Percentiles rank a stretch among this genome's conserved stretches.
These are phyloP conservation scores for Latrodectus hesperus DNA, from an alignment of 2,888 invertebrate species.

Conservation along the genomic window DNA sequence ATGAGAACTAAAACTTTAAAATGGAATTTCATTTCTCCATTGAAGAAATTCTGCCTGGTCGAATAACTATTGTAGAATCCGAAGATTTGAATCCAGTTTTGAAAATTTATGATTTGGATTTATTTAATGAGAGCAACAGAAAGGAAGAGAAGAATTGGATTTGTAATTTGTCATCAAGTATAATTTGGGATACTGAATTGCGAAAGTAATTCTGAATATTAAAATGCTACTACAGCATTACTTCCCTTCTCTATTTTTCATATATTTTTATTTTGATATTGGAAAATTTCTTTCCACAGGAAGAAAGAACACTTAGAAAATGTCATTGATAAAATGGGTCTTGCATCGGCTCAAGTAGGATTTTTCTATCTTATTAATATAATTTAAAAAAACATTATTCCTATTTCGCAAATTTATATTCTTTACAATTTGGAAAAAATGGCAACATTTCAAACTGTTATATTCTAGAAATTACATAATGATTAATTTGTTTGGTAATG, in stretches of 20 bases:
- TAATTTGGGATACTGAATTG: conserved; percentile 37
- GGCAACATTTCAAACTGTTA: too few species aligned
- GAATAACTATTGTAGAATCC: conserved; percentile 40
- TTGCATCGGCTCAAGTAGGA: conserved; percentile 58
- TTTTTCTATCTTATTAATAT: not conserved
- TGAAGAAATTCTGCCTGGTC: conserved; percentile 36
- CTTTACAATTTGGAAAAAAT: too few species aligned
- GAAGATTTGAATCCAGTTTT: conserved; percentile 20
- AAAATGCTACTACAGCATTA: not conserved
- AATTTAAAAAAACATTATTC: too few species aligned
- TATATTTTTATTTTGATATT: not conserved
- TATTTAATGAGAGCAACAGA: conserved; percentile 4
- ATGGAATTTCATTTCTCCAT: conserved; percentile 55
- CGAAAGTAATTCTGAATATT: conserved; percentile 23
- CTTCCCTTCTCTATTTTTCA: not conserved
- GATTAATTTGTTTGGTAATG: too few species aligned
- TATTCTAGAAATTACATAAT: too few species aligned
- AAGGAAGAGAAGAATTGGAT: conserved; percentile 16
- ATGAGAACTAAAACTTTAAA: not conserved
- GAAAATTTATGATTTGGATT: conserved; percentile 33
- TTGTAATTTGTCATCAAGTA: conserved; percentile 31
- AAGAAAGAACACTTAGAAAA: conserved; percentile 40
- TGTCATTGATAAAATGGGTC: conserved; percentile 50
- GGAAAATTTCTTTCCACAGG: conserved; percentile 7
- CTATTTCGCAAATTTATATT: too few species aligned